Evolutionary conservation across 1,140 invertebrate genomes (phyloP).

Genomic region (Camponotus pennsylvanicus): DNA sequence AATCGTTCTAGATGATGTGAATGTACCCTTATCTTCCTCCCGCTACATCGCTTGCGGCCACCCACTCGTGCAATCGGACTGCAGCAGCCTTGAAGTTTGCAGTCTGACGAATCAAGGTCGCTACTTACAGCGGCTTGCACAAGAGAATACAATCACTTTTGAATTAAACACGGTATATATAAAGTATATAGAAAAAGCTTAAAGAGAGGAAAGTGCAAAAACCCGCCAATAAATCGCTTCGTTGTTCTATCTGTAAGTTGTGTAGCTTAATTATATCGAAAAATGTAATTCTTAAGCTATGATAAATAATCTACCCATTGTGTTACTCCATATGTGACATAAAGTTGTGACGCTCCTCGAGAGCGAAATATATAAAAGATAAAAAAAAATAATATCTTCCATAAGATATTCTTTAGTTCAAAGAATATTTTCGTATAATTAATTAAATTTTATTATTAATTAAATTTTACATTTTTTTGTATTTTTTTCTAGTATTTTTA

Average conservation of each 20-base stretch:
- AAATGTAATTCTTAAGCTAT: not conserved
- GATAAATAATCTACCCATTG: not conserved
- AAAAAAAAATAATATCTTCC: too few relatives aligned
- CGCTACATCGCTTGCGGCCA: constrained; percentile 65
- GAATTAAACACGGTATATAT: constrained; percentile 60
- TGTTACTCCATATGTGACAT: not conserved
- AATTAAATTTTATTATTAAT: not conserved
- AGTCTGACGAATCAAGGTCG: constrained; percentile 76
- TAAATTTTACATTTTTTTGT: not conserved
- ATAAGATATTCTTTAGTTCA: too few relatives aligned
- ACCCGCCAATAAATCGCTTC: constrained; percentile 5
- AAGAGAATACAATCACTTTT: constrained; percentile 74
- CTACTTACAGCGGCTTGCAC: constrained; percentile 71
- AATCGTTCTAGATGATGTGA: constrained; percentile 64
- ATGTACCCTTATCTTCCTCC: constrained; percentile 71
- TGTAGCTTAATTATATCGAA: not conserved
- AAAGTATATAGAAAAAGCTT: constrained; percentile 24
- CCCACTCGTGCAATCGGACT: constrained; percentile 68
- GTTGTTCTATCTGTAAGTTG: not conserved
- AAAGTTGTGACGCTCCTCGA: not conserved
- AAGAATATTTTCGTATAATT: not conserved
- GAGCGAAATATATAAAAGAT: not conserved
- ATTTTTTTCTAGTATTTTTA: not conserved
- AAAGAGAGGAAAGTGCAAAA: constrained; percentile 7
- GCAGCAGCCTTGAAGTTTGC: constrained; percentile 76